A percentile compares a stretch with the other conserved stretches of the same genome.
phyloP scores from a whole-genome alignment of 2,888 invertebrate genomes.

The Physocephala rufipes region DNA sequence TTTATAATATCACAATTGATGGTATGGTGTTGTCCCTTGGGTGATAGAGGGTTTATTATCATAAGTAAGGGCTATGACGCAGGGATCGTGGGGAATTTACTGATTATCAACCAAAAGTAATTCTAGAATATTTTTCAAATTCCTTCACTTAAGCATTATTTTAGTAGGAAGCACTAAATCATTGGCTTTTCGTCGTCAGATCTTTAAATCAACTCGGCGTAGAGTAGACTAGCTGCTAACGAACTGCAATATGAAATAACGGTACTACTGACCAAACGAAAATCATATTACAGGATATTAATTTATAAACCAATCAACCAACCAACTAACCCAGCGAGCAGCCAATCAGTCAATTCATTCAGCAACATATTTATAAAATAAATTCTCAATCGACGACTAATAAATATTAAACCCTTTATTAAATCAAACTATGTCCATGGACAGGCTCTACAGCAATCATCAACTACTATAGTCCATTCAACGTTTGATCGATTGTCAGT shows the following conservation, averaged over 20 bases:
- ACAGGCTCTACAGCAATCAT: neutral
- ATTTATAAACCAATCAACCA: neutral
- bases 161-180: no score
- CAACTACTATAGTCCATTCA: neutral
- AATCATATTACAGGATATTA: no score
- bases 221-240: no score
- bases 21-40: neutral
- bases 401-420: neutral
- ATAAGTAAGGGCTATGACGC: neutral
- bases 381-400: neutral
- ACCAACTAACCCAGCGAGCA: neutral
- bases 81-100: neutral
- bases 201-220: no score
- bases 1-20: neutral
- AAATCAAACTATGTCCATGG: neutral
- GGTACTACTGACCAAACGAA: no score
- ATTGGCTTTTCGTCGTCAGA: no score
- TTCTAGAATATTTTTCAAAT: no score
- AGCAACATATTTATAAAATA: neutral
- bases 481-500: constrained; percentile 20
- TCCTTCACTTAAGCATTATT: no score
- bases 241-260: no score
- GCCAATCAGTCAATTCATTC: neutral
- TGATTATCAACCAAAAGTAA: no score
- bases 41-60: neutral